These are phyloP conservation scores for Peromyscus melanophrys DNA, from an alignment of 2,797 vertebrate genomes.

Conservation along the genomic window DNA sequence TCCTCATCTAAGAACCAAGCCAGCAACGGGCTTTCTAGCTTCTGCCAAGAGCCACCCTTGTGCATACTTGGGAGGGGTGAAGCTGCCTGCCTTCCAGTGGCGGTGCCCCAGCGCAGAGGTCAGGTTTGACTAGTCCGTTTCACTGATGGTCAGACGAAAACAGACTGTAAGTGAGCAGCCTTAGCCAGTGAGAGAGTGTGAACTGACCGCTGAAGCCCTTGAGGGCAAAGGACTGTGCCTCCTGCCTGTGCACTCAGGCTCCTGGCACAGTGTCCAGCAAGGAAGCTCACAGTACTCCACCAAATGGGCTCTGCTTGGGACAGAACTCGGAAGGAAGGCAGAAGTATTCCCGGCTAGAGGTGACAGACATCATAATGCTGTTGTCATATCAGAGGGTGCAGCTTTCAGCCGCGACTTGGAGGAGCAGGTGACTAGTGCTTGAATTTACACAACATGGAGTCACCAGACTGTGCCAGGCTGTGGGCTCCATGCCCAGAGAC, in stretches of 20 bases:
- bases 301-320: background rate
- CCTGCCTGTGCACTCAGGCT: fast-evolving
- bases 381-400: background rate
- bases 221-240: background rate
- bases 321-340: background rate
- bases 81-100: background rate
- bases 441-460: slow-evolving; percentile 69
- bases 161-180: fast-evolving
- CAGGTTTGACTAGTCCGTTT: background rate
- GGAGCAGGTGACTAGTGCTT: slow-evolving; percentile 60
- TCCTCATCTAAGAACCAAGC: background rate
- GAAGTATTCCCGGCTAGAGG: background rate
- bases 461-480: background rate
- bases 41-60: background rate
- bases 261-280: background rate
- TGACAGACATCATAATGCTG: background rate
- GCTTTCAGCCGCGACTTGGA: background rate
- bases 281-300: background rate
- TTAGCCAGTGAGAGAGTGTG: fast-evolving
- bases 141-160: background rate
- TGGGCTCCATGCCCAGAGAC: slow-evolving; percentile 27
- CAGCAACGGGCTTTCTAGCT: fast-evolving
- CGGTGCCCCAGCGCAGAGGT: fast-evolving
- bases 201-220: fast-evolving
- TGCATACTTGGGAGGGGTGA: background rate